phyloP scores from a whole-genome alignment of 2,888 invertebrate genomes.

The Caenorhabditis doughertyi region DNA sequence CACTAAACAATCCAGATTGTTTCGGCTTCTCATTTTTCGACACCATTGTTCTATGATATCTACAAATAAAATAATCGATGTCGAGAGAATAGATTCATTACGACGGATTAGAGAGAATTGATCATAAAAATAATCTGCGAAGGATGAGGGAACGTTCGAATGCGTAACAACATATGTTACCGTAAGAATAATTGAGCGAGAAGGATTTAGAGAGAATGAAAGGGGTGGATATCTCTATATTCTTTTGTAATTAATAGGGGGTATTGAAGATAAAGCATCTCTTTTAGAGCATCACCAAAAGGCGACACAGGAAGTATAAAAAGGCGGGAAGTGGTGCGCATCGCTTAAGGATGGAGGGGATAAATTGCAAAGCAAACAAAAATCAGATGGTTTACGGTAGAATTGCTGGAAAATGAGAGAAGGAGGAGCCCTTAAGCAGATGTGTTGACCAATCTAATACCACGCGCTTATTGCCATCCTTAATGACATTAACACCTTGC shows the following conservation, averaged over 20 bases:
- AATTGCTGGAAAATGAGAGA: constrained; percentile 24
- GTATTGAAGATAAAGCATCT: background rate
- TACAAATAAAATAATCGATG: constrained; percentile 32
- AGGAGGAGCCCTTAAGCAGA: constrained; percentile 51
- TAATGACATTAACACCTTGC: constrained; percentile 65
- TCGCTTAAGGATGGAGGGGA: constrained; percentile 35
- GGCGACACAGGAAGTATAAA: constrained; percentile 53
- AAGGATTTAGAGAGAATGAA: constrained; percentile 4
- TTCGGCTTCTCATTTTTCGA: constrained; percentile 65
- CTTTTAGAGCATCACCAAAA: constrained; percentile 21
- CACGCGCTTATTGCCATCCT: constrained; percentile 56
- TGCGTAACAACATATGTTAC: constrained; percentile 64
- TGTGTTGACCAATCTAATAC: constrained; percentile 60
- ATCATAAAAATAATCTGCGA: constrained; percentile 50
- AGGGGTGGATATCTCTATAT: background rate
- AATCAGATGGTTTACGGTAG: constrained; percentile 63
- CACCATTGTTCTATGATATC: constrained; percentile 55
- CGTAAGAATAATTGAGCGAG: constrained; percentile 54
- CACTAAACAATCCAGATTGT: constrained; percentile 65
- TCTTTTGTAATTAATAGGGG: constrained; percentile 63
- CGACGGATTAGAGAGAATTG: constrained; percentile 52
- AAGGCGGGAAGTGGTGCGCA: constrained; percentile 52
- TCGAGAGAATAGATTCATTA: constrained; percentile 25
- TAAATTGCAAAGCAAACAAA: constrained; percentile 68
- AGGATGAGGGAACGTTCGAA: constrained; percentile 21